Conservation (phyloP, 2,888 invertebrate genomes). For the Loripinus fragilis region DNA sequence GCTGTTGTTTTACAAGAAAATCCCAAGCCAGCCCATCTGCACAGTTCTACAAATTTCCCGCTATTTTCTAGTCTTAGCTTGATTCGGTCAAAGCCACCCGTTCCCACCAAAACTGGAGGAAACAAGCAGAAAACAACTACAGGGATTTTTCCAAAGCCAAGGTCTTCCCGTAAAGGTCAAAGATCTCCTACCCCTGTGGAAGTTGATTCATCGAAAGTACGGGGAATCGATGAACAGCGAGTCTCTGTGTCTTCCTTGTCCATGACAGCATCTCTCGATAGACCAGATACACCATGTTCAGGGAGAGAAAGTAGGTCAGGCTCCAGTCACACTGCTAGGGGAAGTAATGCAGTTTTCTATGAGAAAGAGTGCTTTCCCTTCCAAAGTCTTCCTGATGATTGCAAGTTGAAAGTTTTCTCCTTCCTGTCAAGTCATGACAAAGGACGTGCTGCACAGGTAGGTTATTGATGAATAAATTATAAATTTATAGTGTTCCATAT, state of each 20-base stretch:
- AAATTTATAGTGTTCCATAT: no score
- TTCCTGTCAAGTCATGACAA: conserved; percentile 76
- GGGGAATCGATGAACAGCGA: neutral
- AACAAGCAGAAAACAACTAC: neutral
- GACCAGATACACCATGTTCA: neutral
- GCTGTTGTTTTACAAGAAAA: conserved; percentile 33
- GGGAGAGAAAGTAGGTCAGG: neutral
- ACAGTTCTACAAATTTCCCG: conserved; percentile 62
- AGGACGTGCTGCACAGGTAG: conserved; percentile 67
- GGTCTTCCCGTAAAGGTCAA: neutral
- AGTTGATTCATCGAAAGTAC: neutral
- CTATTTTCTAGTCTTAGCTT: conserved; percentile 60
- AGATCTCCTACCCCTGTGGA: conserved; percentile 40
- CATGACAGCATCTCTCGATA: neutral
- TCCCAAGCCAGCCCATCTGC: conserved; percentile 4
- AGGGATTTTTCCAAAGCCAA: neutral
- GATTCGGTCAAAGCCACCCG: conserved; percentile 25
- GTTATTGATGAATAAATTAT: no score
- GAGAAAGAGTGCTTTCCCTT: conserved; percentile 72
- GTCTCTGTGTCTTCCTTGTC: neutral
- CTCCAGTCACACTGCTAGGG: neutral
- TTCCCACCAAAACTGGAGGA: conserved; percentile 24
- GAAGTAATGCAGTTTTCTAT: neutral
- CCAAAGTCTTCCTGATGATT: conserved; percentile 75
- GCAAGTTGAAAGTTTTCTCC: conserved; percentile 79